phyloP scores from a whole-genome alignment of 2,888 invertebrate species.

The Lasioglossum calceatum region DNA sequence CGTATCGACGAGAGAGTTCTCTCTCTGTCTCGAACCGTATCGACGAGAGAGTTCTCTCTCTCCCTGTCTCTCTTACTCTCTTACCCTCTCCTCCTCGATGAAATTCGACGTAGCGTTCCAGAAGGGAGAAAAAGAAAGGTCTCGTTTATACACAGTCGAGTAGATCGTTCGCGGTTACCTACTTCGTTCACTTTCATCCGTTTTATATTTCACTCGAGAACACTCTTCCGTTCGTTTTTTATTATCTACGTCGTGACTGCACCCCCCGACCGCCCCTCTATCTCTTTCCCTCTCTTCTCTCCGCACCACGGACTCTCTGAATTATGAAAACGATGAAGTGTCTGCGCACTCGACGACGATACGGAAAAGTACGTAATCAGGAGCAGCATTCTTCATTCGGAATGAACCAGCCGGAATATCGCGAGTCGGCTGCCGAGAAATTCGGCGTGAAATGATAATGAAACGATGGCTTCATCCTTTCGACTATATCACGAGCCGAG shows the following conservation, averaged over 20 bases:
- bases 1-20: constrained; percentile 16
- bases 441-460: constrained; percentile 16
- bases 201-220: constrained; percentile 41
- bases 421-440: background rate
- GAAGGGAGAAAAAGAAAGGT: background rate
- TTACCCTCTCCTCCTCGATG: background rate
- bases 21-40: constrained; percentile 12
- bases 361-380: constrained; percentile 14
- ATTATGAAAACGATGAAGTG: constrained; percentile 45
- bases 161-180: constrained; percentile 34
- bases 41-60: background rate
- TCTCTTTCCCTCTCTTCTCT: background rate
- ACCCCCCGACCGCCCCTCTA: background rate
- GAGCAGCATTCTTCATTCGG: background rate
- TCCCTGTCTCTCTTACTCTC: background rate
- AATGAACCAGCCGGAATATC: background rate
- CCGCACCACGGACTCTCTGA: background rate
- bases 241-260: constrained; percentile 11
- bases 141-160: constrained; percentile 24
- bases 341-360: constrained; percentile 20
- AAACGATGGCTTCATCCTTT: constrained; percentile 1
- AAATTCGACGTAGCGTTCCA: constrained; percentile 28
- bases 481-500: background rate
- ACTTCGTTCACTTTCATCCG: constrained; percentile 43
- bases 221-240: constrained; percentile 31